Conservation (phyloP, 92 coral and sea anemone genomes). For the Heliopora coerulea region DNA sequence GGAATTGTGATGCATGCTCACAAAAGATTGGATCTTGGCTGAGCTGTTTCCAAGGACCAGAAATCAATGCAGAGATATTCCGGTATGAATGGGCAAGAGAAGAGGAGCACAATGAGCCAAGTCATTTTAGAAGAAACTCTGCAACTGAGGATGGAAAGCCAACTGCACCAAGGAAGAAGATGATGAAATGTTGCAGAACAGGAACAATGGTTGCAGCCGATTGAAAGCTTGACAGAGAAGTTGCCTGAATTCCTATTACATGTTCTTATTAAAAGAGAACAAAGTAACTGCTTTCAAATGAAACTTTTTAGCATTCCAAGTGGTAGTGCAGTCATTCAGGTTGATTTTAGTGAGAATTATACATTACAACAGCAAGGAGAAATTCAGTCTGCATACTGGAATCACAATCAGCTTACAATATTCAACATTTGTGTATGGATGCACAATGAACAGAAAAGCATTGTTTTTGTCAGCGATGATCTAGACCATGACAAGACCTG, state of each 20-base stretch:
- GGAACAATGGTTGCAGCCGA: slow-evolving; percentile 46
- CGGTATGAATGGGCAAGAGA: slow-evolving; percentile 45
- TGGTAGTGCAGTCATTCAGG: slow-evolving; percentile 46
- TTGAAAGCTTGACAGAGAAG: slow-evolving; percentile 48
- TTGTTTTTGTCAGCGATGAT: slow-evolving; percentile 62
- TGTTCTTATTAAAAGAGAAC: slow-evolving; percentile 56
- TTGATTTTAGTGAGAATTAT: slow-evolving; percentile 58
- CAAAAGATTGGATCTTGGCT: slow-evolving; percentile 18
- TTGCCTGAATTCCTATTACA: slow-evolving; percentile 49
- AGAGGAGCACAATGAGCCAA: slow-evolving; percentile 30
- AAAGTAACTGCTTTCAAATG: slow-evolving; percentile 49
- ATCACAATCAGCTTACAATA: slow-evolving; percentile 53
- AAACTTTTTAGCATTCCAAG: slow-evolving; percentile 50
- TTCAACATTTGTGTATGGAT: slow-evolving; percentile 57
- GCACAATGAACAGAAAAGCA: slow-evolving; percentile 49
- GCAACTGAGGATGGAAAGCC: slow-evolving; percentile 18
- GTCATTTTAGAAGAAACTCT: slow-evolving; percentile 9
- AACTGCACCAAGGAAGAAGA: slow-evolving; percentile 42
- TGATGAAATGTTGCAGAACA: slow-evolving; percentile 50
- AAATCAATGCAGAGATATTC: slow-evolving; percentile 31
- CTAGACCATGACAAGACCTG: slow-evolving; percentile 59
- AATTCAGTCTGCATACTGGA: slow-evolving; percentile 56
- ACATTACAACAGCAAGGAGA: slow-evolving; percentile 55
- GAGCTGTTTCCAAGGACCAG: slow-evolving; percentile 10
- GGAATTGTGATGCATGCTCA: slow-evolving; percentile 51